These are phyloP conservation scores for Andricus quercusramuli DNA, from an alignment of 2,888 invertebrate genomes.

Conservation along the genomic window DNA sequence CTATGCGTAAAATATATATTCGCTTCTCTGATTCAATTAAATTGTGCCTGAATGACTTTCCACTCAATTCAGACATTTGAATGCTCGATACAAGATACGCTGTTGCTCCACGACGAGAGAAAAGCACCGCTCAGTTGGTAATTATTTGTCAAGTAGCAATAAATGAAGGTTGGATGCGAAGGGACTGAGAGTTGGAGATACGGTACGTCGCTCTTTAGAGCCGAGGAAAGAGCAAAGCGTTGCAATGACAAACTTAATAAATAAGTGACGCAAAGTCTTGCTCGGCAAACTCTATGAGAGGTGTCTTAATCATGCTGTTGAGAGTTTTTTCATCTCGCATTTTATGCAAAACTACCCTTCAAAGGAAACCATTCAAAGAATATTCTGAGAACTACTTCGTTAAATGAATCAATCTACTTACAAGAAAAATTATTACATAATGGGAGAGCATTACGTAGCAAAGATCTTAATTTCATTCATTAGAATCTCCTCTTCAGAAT, in stretches of 20 bases:
- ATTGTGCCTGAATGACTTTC: constrained; percentile 68
- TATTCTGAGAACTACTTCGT: constrained; percentile 33
- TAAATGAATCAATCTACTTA: constrained; percentile 17
- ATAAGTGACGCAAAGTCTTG: constrained; percentile 45
- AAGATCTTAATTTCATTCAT: constrained; percentile 6
- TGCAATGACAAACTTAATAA: constrained; percentile 43
- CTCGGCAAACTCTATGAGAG: constrained; percentile 42
- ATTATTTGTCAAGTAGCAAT: constrained; percentile 72
- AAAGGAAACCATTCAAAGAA: constrained; percentile 22
- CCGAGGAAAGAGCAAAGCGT: constrained; percentile 43
- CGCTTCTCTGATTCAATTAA: constrained; percentile 60
- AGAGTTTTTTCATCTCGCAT: constrained; percentile 22
- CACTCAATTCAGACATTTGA: constrained; percentile 61
- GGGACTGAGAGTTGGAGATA: constrained; percentile 36
- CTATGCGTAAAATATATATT: constrained; percentile 9
- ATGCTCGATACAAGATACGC: constrained; percentile 64
- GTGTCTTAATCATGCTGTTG: constrained; percentile 42
- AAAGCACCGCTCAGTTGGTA: constrained; percentile 62
- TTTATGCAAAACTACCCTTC: constrained; percentile 29
- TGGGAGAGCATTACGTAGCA: background rate
- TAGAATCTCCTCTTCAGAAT: background rate
- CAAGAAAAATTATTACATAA: background rate
- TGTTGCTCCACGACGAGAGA: constrained; percentile 37
- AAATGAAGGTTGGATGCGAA: constrained; percentile 59
- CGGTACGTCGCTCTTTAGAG: constrained; percentile 42